phyloP scores from a whole-genome alignment of 2,797 vertebrate species.

The Gymnoscopelus microlampas region DNA sequence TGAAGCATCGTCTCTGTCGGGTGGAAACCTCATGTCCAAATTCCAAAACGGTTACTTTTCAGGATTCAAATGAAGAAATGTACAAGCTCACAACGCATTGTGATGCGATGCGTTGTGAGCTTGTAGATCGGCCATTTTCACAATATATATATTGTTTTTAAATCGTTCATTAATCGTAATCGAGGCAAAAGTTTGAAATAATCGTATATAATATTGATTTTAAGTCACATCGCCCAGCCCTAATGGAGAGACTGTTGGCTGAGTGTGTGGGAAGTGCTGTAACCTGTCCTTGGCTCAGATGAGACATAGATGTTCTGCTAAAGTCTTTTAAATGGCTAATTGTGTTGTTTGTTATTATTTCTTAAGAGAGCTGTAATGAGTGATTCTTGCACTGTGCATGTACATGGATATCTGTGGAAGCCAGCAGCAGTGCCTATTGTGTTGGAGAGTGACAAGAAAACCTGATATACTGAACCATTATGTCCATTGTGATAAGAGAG shows the following conservation, averaged over 20 bases:
- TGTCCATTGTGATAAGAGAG: not conserved
- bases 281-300: constrained; percentile 58
- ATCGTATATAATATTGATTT: too few species aligned
- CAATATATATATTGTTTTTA: too few species aligned
- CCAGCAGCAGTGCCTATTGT: not conserved
- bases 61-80: too few species aligned
- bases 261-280: constrained; percentile 54
- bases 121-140: too few species aligned
- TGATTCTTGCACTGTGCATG: constrained; percentile 2
- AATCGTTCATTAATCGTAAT: too few species aligned
- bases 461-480: constrained; percentile 23
- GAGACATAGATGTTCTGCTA: constrained; percentile 50
- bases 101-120: too few species aligned
- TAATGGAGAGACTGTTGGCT: constrained; percentile 45
- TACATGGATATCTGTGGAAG: constrained; percentile 21
- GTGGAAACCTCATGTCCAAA: too few species aligned
- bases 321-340: constrained; percentile 30
- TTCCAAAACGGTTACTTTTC: too few species aligned
- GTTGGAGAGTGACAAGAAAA: constrained; percentile 35
- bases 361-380: constrained; percentile 17
- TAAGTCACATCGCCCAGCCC: constrained; percentile 1
- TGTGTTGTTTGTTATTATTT: constrained; percentile 28
- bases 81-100: too few species aligned
- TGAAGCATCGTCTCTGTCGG: too few species aligned
- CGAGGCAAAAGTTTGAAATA: too few species aligned